phyloP scores from a whole-genome alignment of 2,113 vertebrate species.

The Pygoscelis antarcticus region DNA sequence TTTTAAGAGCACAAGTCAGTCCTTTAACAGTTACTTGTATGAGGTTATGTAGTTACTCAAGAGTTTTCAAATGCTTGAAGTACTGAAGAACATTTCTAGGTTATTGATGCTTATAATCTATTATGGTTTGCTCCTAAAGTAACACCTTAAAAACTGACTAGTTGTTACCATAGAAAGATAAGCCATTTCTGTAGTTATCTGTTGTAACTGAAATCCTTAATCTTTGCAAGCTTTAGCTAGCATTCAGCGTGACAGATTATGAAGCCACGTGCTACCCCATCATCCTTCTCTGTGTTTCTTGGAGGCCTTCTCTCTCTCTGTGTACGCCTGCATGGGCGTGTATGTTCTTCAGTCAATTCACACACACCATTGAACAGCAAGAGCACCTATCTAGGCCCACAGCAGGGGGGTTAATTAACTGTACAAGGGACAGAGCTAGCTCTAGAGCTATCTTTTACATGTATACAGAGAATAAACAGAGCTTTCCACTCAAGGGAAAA shows the following conservation, averaged over 20 bases:
- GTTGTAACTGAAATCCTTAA: conserved; percentile 23
- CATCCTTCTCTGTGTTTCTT: conserved; percentile 34
- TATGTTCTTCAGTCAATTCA: conserved; percentile 44
- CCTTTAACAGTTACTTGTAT: not conserved
- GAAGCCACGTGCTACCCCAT: conserved; percentile 36
- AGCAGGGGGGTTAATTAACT: conserved; percentile 69
- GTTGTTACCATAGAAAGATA: conserved; percentile 22
- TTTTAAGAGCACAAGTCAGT: not conserved
- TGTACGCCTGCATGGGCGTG: not conserved
- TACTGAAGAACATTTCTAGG: not conserved
- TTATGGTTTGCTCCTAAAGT: conserved; percentile 27
- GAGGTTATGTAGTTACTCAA: not conserved
- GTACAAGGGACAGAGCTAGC: conserved; percentile 26
- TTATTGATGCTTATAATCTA: not conserved
- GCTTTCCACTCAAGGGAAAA: not conserved
- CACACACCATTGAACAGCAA: conserved; percentile 57
- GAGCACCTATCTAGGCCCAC: conserved; percentile 22
- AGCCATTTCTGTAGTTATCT: conserved; percentile 18
- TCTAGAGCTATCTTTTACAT: not conserved
- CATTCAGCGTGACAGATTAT: conserved; percentile 50
- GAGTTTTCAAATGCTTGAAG: not conserved
- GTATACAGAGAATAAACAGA: not conserved
- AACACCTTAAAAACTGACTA: conserved; percentile 41
- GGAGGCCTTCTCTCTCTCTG: conserved; percentile 6
- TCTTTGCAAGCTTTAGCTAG: conserved; percentile 39